Base-by-base conservation (phyloP, 2,113 vertebrate genomes). In the Lagopus leucura region DNA sequence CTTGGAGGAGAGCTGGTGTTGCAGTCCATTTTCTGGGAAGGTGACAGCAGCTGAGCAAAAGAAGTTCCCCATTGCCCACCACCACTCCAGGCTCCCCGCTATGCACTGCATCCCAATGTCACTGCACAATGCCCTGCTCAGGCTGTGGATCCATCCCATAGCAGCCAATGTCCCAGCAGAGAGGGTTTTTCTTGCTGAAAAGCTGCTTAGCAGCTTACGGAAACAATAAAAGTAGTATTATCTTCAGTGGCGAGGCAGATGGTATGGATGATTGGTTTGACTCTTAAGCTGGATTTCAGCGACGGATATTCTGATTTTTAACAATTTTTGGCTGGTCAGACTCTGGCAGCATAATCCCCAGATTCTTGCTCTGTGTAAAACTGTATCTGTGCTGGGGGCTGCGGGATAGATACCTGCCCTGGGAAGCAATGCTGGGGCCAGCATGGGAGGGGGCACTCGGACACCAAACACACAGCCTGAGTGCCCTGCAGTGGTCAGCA, bases 201-300 rank as follows among this genome's bases (percentile, higher is more conserved):
- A 96, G 89, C 96, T 92, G 95, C 97, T 97, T 96, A 93, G 78
- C 81, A 91, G 96, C 96, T 96, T 96, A 97, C 18, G 91, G 91
- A 94, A 97, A 97, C 96, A 96, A 93, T 96, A 82, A 96, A 97
- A 97, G 93, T 97, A 87, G 96, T 96, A 93, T 97, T 96, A 96
- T 96, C 90, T 86, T 83, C 76, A 45, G 3, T 72, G 79, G 45
- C 0, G 38, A 94, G 94, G 93, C 96, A 97, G 95, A 97, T 97
- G 96, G 94, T 96, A 94, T 95, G 90, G 83, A 84, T 96, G 94
- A 96, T 95, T 97, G 94, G 95, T 96, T 97, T 96, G 95, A 95
- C 88, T 96, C 94, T 93, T 96, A 96, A 97, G 91, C 94, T 97
- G 96, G 96, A 96, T 97, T 97, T 96, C 86, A 87, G 95, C 78